Evolutionary conservation across 2,113 vertebrate genomes (phyloP), one percentile per base, ranked within the genome.

Genomic region (Notarius quadriscutis): DNA sequence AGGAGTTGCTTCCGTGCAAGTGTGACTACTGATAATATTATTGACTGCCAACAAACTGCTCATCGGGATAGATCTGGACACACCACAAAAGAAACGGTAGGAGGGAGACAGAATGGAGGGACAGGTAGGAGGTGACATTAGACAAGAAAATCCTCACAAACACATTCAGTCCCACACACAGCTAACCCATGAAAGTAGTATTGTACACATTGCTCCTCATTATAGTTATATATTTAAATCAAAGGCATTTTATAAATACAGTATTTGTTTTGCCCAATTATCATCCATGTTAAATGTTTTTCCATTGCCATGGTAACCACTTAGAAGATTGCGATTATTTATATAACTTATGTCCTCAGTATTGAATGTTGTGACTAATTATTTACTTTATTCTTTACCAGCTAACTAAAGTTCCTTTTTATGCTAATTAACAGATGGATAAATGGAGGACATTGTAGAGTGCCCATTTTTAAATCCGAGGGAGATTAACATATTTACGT

Each of bases 141-240:
- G 50, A 78, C 1, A 84, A 51, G 14, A 62, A 41, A 82, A 63
- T 62, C 22, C 67, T 48, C n/a, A 55, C 57, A 77, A 25, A 53
- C 69, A 77, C 57, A 62, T 69, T 81, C 5, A 82, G 20, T 50
- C 18, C 63, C 51, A 53, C 50, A 83, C 15, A 51, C 0, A 30
- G 25, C 5, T 77, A 86, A 67, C 50, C 78, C 22, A 14, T 0
- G 10, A 63, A 48, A 83, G 25, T 27, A 82, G 9, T 60, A 84
- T 18, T 27, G 15, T 72, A 69, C 17, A 30, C 11, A 51, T 6
- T 20, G 20, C 83, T 34, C 17, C 41, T 22, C 22, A 72, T 72
- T 41, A 72, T 72, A 22, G 20, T 75, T 69, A 81, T 74, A 88
- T 88, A 86, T 84, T 86, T 74, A 81, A 88, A 84, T 79, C 14